Evolutionary conservation across 2,888 invertebrate genomes (phyloP).

Genomic region (Eilema caniola): DNA sequence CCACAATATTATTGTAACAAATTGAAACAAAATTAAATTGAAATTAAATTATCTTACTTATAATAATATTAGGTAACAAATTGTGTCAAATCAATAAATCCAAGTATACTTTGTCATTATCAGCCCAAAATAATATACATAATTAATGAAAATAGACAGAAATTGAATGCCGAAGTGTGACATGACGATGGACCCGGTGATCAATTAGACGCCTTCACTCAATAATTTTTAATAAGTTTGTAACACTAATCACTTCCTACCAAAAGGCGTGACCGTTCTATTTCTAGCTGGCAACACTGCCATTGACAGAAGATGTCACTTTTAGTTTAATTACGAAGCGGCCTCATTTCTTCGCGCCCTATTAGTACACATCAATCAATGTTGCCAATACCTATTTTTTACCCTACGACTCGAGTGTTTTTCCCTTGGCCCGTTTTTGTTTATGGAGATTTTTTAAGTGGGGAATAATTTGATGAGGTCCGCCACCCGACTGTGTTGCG

Average conservation of each 20-base stretch:
- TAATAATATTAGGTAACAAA: background rate
- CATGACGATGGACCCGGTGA: slow-evolving; percentile 65
- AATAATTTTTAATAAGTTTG: slow-evolving; percentile 86
- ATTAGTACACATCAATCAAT: slow-evolving; percentile 87
- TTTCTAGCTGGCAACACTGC: slow-evolving; percentile 78
- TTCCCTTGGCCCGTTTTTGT: slow-evolving; percentile 82
- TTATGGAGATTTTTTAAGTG: slow-evolving; percentile 86
- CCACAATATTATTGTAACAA: too few relatives aligned
- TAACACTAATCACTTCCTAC: slow-evolving; percentile 85
- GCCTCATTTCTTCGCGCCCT: slow-evolving; percentile 86
- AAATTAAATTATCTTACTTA: too few relatives aligned
- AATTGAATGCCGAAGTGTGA: slow-evolving; percentile 60
- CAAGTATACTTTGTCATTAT: slow-evolving; percentile 9
- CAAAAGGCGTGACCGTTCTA: slow-evolving; percentile 83
- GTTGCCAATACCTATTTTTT: slow-evolving; percentile 87
- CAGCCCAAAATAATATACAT: slow-evolving; percentile 23
- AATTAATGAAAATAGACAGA: slow-evolving; percentile 53
- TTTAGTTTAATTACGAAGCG: slow-evolving; percentile 83
- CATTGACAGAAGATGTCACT: slow-evolving; percentile 86
- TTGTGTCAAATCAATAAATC: background rate
- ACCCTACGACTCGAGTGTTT: slow-evolving; percentile 76
- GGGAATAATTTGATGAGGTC: slow-evolving; percentile 87
- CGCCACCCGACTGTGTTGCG: slow-evolving; percentile 85
- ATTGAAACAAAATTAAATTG: too few relatives aligned
- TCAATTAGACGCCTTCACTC: slow-evolving; percentile 85